These are phyloP conservation scores for Drosophila serrata DNA, from an alignment of 1,140 invertebrate genomes.

Conservation along the genomic window DNA sequence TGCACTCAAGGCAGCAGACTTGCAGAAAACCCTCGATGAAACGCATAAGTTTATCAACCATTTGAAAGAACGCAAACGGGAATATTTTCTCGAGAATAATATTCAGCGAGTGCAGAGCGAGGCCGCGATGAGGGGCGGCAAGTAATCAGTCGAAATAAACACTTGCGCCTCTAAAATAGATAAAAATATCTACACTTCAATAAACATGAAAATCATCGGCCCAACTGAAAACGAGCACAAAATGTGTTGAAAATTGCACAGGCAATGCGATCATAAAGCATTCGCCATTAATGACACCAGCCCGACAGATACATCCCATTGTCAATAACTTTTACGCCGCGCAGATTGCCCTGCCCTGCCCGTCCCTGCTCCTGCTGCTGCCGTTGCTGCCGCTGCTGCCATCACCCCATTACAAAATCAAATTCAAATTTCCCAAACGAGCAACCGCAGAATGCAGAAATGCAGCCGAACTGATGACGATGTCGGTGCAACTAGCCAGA, in stretches of 20 bases:
- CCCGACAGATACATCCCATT: constrained; percentile 85
- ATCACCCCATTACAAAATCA: constrained; percentile 68
- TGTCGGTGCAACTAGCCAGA: constrained; percentile 48
- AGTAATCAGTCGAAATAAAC: constrained; percentile 82
- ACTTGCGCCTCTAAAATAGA: constrained; percentile 83
- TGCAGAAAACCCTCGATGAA: constrained; percentile 44
- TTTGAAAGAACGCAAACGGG: constrained; percentile 42
- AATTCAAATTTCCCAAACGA: constrained; percentile 81
- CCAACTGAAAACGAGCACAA: constrained; percentile 57
- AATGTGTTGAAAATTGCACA: constrained; percentile 84
- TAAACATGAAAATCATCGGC: constrained; percentile 83
- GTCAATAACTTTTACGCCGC: constrained; percentile 83
- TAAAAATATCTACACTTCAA: constrained; percentile 84
- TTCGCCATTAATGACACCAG: constrained; percentile 84
- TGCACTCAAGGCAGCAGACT: constrained; percentile 3
- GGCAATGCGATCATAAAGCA: constrained; percentile 85
- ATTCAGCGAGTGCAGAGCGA: constrained; percentile 40
- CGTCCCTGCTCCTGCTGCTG: not conserved
- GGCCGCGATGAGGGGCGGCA: constrained; percentile 33
- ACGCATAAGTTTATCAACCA: constrained; percentile 72
- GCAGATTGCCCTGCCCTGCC: constrained; percentile 62
- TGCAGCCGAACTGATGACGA: constrained; percentile 57
- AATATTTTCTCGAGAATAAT: constrained; percentile 58
- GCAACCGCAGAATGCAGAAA: constrained; percentile 56
- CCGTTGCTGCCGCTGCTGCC: not conserved